phyloP scores from a whole-genome alignment of 2,797 vertebrate genomes.

The Scomberomorus guttatus region DNA sequence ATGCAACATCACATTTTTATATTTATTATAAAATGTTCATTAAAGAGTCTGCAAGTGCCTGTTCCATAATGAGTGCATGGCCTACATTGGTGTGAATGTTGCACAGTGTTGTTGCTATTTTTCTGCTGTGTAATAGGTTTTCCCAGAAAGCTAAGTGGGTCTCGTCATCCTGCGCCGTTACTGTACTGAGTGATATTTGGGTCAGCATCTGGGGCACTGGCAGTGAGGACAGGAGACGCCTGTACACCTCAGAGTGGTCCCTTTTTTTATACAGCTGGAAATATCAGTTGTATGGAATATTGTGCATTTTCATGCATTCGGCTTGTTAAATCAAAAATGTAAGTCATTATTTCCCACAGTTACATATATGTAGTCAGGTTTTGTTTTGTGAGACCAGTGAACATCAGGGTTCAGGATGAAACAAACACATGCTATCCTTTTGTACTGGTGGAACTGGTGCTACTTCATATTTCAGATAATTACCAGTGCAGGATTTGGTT shows the following conservation, averaged over 20 bases:
- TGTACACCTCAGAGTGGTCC: constrained; percentile 10
- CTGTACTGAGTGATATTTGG: constrained; percentile 62
- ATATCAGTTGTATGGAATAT: neutral
- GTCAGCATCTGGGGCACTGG: constrained; percentile 68
- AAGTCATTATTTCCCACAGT: neutral
- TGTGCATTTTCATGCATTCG: neutral
- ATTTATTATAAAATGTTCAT: constrained; percentile 9
- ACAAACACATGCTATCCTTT: neutral
- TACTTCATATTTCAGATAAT: neutral
- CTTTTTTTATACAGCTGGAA: neutral
- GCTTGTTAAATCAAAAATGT: neutral
- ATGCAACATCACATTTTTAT: neutral
- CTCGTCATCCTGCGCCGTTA: constrained; percentile 47
- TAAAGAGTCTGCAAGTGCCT: neutral
- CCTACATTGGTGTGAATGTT: constrained; percentile 36
- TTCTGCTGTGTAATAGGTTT: constrained; percentile 67
- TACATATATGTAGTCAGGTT: neutral
- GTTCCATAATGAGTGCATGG: constrained; percentile 10
- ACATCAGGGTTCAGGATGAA: neutral
- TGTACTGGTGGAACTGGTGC: neutral
- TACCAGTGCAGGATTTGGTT: neutral
- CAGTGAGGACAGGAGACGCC: constrained; percentile 20
- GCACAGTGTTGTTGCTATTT: constrained; percentile 18
- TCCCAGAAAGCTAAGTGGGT: constrained; percentile 58
- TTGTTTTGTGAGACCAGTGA: neutral